phyloP scores from a whole-genome alignment of 2,113 vertebrate genomes.

The Phyllostomus discolor region DNA sequence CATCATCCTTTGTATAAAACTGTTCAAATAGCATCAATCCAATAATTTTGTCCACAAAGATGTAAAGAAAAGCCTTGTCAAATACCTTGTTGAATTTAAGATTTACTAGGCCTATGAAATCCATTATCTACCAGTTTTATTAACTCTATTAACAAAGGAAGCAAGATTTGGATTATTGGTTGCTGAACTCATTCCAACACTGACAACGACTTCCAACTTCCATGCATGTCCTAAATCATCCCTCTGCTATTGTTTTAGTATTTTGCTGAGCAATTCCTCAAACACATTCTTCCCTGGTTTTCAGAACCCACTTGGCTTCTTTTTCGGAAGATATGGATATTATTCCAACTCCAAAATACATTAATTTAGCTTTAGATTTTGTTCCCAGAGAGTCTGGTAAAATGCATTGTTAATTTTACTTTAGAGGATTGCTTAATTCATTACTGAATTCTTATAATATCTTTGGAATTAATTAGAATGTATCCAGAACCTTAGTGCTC shows the following conservation, averaged over 20 bases:
- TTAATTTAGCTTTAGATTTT: constrained; percentile 14
- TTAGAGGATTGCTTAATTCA: constrained; percentile 1
- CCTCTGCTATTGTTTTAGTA: neutral
- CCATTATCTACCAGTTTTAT: neutral
- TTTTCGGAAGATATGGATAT: constrained; percentile 6
- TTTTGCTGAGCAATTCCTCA: neutral
- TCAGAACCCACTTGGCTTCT: neutral
- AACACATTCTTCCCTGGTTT: neutral
- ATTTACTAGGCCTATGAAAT: neutral
- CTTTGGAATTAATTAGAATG: neutral
- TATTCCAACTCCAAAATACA: neutral
- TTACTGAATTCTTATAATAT: neutral
- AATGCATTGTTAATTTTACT: neutral
- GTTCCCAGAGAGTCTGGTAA: neutral
- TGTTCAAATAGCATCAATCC: neutral
- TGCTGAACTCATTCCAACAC: neutral
- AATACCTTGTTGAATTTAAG: neutral
- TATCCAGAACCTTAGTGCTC: neutral
- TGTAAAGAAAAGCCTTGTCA: neutral
- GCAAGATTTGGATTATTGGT: neutral
- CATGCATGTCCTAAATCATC: neutral
- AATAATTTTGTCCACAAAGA: neutral
- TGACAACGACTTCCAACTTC: neutral
- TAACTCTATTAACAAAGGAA: neutral
- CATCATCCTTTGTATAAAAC: neutral